Evolutionary conservation across 2,888 invertebrate genomes (phyloP).

Genomic region (Mythimna pallens): DNA sequence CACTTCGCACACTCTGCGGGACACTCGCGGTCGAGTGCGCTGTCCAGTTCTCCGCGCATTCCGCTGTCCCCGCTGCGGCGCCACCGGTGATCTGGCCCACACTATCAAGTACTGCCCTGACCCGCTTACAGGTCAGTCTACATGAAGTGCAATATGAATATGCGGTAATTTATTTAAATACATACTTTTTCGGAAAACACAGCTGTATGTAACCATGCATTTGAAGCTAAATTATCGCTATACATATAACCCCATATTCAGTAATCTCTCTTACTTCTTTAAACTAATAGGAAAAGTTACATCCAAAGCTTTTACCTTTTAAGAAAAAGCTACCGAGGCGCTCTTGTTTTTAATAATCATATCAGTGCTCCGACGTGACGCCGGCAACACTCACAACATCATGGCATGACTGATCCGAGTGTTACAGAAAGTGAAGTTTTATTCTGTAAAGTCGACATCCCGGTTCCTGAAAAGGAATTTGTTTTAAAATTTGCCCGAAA

Average conservation of each 20-base stretch:
- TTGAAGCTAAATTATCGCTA: too few species aligned
- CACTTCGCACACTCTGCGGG: slow-evolving; percentile 92
- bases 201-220: too few species aligned
- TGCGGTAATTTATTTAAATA: too few species aligned
- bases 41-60: slow-evolving; percentile 93
- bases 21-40: slow-evolving; percentile 91
- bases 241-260: too few species aligned
- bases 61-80: slow-evolving; percentile 93
- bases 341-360: background rate
- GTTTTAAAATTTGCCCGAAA: background rate
- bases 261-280: too few species aligned
- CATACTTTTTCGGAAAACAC: too few species aligned
- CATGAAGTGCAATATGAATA: too few species aligned
- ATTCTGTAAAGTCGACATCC: background rate
- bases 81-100: slow-evolving; percentile 93
- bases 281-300: too few species aligned
- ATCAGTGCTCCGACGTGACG: background rate
- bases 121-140: slow-evolving; percentile 60
- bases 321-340: background rate
- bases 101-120: slow-evolving; percentile 94
- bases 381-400: too few species aligned
- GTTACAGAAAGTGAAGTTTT: background rate
- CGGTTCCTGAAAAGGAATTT: background rate
- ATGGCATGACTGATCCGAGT: background rate
- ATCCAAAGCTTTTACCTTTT: background rate